These are phyloP conservation scores for Trissolcus japonicus DNA, from an alignment of 2,888 invertebrate species.

Conservation along the genomic window DNA sequence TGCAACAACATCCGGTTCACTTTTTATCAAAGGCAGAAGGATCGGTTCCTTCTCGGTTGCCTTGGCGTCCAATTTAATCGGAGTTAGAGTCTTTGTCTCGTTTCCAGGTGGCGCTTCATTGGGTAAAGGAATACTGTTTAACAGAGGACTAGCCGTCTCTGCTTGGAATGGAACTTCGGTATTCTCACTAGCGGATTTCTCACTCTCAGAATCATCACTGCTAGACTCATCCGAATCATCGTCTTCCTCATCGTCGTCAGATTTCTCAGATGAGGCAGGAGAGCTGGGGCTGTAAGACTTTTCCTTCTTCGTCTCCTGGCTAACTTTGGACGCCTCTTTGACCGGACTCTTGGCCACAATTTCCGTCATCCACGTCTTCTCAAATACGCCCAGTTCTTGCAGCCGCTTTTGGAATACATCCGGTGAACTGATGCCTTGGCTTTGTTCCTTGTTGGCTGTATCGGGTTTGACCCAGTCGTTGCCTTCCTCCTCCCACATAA, in stretches of 20 bases:
- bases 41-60: not conserved
- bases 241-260: conserved; percentile 59
- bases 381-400: conserved; percentile 51
- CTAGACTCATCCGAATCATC: conserved; percentile 11
- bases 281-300: conserved; percentile 70
- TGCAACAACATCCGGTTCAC: conserved; percentile 3
- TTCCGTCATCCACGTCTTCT: conserved; percentile 52
- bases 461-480: conserved; percentile 54
- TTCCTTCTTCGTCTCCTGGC: conserved; percentile 46
- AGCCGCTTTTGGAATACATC: conserved; percentile 59
- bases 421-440: conserved; percentile 30
- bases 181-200: not conserved
- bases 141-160: conserved; percentile 15
- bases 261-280: conserved; percentile 68
- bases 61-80: too few relatives aligned
- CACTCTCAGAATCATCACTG: conserved; percentile 1
- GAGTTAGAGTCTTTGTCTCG: too few relatives aligned
- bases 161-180: conserved; percentile 12
- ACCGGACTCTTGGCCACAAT: conserved; percentile 27
- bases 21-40: not conserved
- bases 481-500: conserved; percentile 66
- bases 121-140: conserved; percentile 49
- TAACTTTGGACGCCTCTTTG: not conserved
- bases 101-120: conserved; percentile 23
- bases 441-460: conserved; percentile 1